Conservation (phyloP, 2,888 invertebrate genomes). For the Deilephila elpenor region DNA sequence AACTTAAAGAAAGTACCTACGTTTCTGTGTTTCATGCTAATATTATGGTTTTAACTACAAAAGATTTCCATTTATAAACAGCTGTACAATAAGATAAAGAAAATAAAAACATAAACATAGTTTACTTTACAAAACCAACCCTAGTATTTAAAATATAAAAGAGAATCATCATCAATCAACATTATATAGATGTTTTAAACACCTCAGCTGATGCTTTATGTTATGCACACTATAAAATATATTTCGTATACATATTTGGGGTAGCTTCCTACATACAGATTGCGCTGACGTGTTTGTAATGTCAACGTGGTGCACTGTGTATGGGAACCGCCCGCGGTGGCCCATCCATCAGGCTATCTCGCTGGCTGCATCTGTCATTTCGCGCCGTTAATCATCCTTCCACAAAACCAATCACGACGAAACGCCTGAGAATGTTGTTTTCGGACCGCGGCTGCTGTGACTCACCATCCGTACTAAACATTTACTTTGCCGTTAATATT, state of each 20-base stretch:
- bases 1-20: not conserved
- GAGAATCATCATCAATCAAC: too few species aligned
- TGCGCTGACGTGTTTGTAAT: conserved; percentile 36
- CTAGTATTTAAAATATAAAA: too few species aligned
- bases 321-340: conserved; percentile 77
- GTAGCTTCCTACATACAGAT: not conserved
- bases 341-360: conserved; percentile 55
- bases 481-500: not conserved
- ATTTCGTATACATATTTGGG: not conserved
- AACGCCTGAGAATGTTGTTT: conserved; percentile 54
- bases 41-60: too few species aligned
- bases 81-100: too few species aligned
- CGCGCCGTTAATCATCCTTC: conserved; percentile 62
- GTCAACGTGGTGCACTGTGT: conserved; percentile 53
- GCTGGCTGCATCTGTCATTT: conserved; percentile 57
- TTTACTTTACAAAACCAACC: too few species aligned
- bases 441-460: conserved; percentile 35
- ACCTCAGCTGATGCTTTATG: not conserved
- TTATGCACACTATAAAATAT: not conserved
- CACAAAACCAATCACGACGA: conserved; percentile 55
- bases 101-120: too few species aligned
- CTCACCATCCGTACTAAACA: conserved; percentile 4
- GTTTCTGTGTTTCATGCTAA: too few species aligned
- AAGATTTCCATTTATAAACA: too few species aligned
- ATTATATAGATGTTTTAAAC: not conserved